phyloP scores from a whole-genome alignment of 2,113 vertebrate genomes.

The Cyanoramphus novaezelandiae region DNA sequence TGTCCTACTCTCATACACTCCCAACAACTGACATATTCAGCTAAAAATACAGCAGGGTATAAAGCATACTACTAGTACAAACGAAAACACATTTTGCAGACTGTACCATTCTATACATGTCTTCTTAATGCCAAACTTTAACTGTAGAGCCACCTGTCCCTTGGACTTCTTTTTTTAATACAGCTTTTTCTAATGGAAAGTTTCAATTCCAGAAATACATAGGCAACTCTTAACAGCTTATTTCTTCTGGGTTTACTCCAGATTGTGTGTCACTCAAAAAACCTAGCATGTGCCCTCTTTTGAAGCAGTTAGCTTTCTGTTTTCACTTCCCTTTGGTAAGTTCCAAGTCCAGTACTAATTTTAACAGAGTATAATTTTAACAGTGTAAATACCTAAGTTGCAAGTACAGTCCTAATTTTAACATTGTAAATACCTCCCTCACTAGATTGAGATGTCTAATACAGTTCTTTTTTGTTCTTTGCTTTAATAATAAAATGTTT shows the following conservation, averaged over 20 bases:
- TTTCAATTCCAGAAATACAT: slow-evolving; percentile 14
- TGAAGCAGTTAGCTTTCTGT: slow-evolving; percentile 29
- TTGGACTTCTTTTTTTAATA: neutral
- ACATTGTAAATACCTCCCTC: slow-evolving; percentile 53
- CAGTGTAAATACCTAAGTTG: slow-evolving; percentile 39
- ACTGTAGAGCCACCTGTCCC: neutral
- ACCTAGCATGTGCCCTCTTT: neutral
- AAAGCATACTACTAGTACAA: neutral
- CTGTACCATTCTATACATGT: neutral
- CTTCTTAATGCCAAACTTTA: neutral
- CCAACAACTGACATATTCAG: neutral
- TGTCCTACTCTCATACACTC: neutral
- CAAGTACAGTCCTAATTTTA: slow-evolving; percentile 52
- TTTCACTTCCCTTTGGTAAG: slow-evolving; percentile 20
- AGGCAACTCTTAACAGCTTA: neutral
- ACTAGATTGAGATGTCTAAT: neutral
- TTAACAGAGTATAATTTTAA: slow-evolving; percentile 46
- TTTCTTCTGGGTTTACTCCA: neutral
- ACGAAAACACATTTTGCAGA: neutral
- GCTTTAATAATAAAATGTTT: slow-evolving; percentile 27
- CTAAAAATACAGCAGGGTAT: neutral
- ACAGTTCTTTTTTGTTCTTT: slow-evolving; percentile 37
- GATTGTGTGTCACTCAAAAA: neutral
- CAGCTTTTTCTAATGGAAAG: neutral
- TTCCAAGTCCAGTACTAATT: slow-evolving; percentile 42